Base-by-base conservation (phyloP, 2,888 invertebrate genomes). In the Linyphia triangularis region DNA sequence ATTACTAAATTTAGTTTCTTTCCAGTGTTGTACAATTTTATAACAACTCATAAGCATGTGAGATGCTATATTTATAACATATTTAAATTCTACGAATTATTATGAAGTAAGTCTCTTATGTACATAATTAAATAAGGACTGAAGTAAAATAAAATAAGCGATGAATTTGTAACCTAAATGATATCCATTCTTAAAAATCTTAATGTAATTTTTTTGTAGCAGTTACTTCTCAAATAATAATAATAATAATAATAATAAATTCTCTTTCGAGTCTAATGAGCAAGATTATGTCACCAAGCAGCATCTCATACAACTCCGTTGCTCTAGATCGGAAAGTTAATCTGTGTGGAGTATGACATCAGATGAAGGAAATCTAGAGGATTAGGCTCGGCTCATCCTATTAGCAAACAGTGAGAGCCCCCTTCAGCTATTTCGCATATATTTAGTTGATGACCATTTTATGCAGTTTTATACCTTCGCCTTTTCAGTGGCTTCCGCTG, bases 381-480 rank as follows among this genome's bases (percentile, higher is more conserved):
- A 77, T 77, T 77, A 77, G 30, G 33, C 40, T 10, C 22, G 19
- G 22, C 26, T 77, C 61, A 77, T 77, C 75, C 75, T 37, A 77
- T 77, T 77, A 77, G 37, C 75, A 77, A 77, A 77, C 61, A 40
- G 22, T 77, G 33, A 16, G 40, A 26, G 43, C 43, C 43, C n/a
- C 28, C 33, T 70, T 24, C 43, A 22, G 22, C 13, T 43, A 22
- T 26, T 43, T 51, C 51, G 51, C 51, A 70, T 26, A 24, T 24
- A 13, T 37, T n/a, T 7, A 33, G 9, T 37, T 69, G 69, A 37
- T 69, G 22, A 37, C 19, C 69, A 28, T 37, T 69, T 37, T 69
- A 37, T 22, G 40, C 51, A 13, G 16, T 51, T 51, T 51, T 51
- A 51, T 51, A n/a, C 51, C 1, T 13, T 51, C n/a, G 51, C 51